These are phyloP conservation scores for Pherbina coryleti DNA, from an alignment of 2,888 invertebrate genomes.

Conservation along the genomic window DNA sequence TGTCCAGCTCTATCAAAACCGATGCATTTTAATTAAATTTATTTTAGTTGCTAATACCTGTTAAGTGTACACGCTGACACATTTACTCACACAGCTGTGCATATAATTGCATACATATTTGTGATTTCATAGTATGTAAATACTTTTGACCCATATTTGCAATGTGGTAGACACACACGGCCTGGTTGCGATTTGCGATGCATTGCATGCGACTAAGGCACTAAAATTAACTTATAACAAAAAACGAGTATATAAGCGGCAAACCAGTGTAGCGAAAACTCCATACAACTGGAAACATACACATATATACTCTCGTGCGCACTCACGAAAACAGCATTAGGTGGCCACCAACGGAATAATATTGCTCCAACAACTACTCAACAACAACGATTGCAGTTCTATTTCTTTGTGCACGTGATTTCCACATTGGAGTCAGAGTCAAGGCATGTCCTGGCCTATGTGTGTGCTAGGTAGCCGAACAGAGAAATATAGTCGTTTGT, in stretches of 20 bases:
- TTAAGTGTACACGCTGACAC: neutral
- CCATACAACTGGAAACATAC: neutral
- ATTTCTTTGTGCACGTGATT: conserved; percentile 21
- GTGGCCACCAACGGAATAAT: neutral
- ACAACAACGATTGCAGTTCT: neutral
- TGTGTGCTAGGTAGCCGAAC: neutral
- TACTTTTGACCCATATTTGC: conserved; percentile 23
- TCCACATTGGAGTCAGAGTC: conserved; percentile 15
- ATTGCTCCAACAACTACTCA: neutral
- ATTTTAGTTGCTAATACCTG: neutral
- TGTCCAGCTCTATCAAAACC: no score
- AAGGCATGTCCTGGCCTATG: conserved; percentile 26
- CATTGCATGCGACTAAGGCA: conserved; percentile 25
- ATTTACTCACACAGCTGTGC: neutral
- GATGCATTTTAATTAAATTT: neutral
- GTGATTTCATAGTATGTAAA: conserved; percentile 16
- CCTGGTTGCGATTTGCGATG: conserved; percentile 23
- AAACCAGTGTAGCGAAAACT: neutral
- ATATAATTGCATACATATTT: neutral
- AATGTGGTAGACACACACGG: conserved; percentile 28
- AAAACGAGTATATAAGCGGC: conserved; percentile 20
- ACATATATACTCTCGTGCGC: neutral
- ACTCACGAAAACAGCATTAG: neutral
- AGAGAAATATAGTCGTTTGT: neutral
- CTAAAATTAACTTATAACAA: neutral